phyloP scores from a whole-genome alignment of 2,797 vertebrate genomes.

The Hyperoplus lanceolatus region DNA sequence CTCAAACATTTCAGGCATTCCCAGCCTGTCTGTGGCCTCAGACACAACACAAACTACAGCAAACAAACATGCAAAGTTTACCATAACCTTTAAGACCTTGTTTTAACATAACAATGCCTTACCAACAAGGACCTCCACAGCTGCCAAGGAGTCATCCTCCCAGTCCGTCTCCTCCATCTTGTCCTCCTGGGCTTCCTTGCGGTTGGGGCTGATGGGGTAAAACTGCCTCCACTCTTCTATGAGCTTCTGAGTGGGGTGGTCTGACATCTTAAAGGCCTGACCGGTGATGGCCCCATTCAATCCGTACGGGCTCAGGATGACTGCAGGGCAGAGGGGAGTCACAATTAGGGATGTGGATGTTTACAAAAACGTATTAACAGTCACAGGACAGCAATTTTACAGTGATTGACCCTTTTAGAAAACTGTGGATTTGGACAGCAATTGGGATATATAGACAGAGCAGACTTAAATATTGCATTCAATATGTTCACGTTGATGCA shows the following conservation, averaged over 20 bases:
- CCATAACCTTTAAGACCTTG: neutral
- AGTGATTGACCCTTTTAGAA: no score
- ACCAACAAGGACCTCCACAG: conserved; percentile 99
- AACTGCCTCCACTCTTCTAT: conserved; percentile 99
- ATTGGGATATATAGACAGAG: no score
- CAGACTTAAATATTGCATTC: no score
- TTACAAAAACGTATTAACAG: no score
- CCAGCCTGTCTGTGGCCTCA: neutral
- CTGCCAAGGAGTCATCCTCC: conserved; percentile 98
- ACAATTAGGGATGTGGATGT: no score
- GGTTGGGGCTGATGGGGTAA: conserved; percentile 94
- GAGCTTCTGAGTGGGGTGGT: conserved; percentile 97
- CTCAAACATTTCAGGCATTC: neutral
- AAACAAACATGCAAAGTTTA: neutral
- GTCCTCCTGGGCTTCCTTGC: conserved; percentile 93
- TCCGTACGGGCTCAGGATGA: conserved; percentile 98
- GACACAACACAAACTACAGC: neutral
- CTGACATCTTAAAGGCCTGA: conserved; percentile 99
- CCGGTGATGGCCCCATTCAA: conserved; percentile 97
- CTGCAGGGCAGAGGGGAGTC: conserved; percentile 72
- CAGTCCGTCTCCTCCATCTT: conserved; percentile 96
- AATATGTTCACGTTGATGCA: no score
- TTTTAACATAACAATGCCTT: conserved; percentile 59
- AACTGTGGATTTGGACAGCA: no score
- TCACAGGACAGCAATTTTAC: no score